Base-by-base conservation (phyloP, 53 echinoderm and acorn worm genomes). In the Henricia sp. region DNA sequence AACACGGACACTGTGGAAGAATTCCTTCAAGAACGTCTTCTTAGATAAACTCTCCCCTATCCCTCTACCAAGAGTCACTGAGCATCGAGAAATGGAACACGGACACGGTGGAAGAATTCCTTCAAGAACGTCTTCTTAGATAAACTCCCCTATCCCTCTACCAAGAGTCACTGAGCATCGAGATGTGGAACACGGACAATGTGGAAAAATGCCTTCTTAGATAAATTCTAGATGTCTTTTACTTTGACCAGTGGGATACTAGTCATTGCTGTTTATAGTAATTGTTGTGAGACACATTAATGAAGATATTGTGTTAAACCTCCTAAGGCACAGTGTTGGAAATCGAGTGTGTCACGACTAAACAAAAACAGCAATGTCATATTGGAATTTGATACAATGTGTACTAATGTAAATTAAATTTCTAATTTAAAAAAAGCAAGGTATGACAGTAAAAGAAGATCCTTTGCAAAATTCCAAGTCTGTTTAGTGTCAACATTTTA, bases 81-180 rank as follows among this genome's bases (percentile, higher is more conserved):
- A 94, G 90, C 88, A 96, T 96, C 66, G 97, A 96, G 46, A 92
- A 90, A 87, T 96, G 97, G 97, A 96, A 94, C 90, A 96, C 97
- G 44, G 97, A 96, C 52, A 94, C 97, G 62, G 92, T 96, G 74
- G 97, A 94, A 85, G 97, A 94, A 85, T 94, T 96, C 86, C 91
- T 96, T 13, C 91, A 85, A 36, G 85, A 91, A 78, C 84, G 89
- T 20, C 92, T 96, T n/a, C 68, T 71, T n/a, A n/a, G n/a, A n/a
- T n/a, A n/a, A n/a, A n/a, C n/a, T n/a, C n/a, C n/a, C n/a, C n/a
- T n/a, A n/a, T n/a, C n/a, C n/a, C n/a, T n/a, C n/a, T n/a, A n/a
- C n/a, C 48, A 92, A 33, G 97, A 96, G 52, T 89, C 93, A 20
- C 93, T 96, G 28, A 94, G 90, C 88, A 96, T 96, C 66, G 97